Conservation (phyloP, 2,797 vertebrate species). For the Rhadinocentrus ornatus region DNA sequence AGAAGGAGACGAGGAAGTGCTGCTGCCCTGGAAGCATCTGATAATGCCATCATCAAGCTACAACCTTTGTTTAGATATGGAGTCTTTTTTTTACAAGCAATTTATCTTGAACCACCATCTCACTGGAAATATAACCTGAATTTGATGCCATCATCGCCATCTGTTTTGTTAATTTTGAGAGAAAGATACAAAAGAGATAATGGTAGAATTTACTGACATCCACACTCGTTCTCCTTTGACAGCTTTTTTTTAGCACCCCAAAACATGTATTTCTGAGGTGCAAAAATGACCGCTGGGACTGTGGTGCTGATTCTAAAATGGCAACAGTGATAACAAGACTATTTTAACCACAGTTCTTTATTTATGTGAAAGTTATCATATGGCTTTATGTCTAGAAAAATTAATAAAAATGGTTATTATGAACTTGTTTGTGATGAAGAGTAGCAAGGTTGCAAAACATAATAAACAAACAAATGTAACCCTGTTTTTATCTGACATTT, state of each 20-base stretch:
- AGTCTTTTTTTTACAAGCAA: slow-evolving; percentile 10
- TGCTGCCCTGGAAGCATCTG: slow-evolving; percentile 9
- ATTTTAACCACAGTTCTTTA: slow-evolving; percentile 22
- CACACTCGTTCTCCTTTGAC: slow-evolving; percentile 30
- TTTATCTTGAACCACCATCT: slow-evolving; percentile 36
- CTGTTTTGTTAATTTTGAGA: slow-evolving; percentile 19
- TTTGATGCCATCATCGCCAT: slow-evolving; percentile 23
- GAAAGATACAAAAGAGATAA: slow-evolving; percentile 8
- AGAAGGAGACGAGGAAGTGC: slow-evolving; percentile 23
- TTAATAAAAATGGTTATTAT: not conserved
- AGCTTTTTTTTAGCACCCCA: slow-evolving; percentile 31
- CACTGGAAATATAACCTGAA: slow-evolving; percentile 29
- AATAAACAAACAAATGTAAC: not conserved
- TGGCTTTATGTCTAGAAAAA: too few species aligned
- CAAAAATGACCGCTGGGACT: slow-evolving; percentile 1
- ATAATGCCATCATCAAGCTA: slow-evolving; percentile 28
- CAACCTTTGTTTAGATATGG: slow-evolving; percentile 14
- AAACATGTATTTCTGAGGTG: slow-evolving; percentile 31
- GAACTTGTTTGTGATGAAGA: not conserved
- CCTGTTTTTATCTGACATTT: too few species aligned
- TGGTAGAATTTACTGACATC: slow-evolving; percentile 24
- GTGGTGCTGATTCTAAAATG: slow-evolving; percentile 27
- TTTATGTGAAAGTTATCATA: slow-evolving; percentile 18
- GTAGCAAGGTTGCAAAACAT: not conserved
- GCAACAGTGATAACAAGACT: slow-evolving; percentile 31